These are phyloP conservation scores for Rhyacichthys aspro DNA, from an alignment of 2,797 vertebrate species.

Conservation along the genomic window DNA sequence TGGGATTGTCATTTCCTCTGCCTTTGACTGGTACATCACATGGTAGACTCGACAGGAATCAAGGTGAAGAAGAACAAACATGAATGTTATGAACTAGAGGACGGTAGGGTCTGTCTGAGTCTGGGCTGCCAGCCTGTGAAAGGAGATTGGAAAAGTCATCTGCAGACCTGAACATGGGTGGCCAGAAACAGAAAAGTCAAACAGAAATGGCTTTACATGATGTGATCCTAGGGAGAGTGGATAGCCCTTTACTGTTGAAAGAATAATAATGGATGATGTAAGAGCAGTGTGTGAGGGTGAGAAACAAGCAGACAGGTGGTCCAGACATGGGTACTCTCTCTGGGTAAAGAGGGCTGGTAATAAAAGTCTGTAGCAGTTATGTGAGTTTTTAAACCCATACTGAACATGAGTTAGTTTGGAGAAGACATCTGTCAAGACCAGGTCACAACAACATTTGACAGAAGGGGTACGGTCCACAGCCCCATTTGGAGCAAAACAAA, in stretches of 20 bases:
- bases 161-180: conserved; percentile 80
- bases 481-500: conserved; percentile 50
- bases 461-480: conserved; percentile 39
- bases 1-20: conserved; percentile 86
- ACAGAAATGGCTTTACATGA: conserved; percentile 80
- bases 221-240: conserved; percentile 57
- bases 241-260: conserved; percentile 70
- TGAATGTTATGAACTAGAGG: conserved; percentile 39
- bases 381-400: conserved; percentile 43
- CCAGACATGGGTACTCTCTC: conserved; percentile 36
- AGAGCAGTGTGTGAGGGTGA: conserved; percentile 43
- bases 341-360: conserved; percentile 59
- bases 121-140: conserved; percentile 60
- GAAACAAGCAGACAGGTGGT: conserved; percentile 59
- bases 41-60: conserved; percentile 80
- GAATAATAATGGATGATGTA: conserved; percentile 65
- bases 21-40: conserved; percentile 78
- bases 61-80: conserved; percentile 87
- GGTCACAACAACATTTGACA: conserved; percentile 32
- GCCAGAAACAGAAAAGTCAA: conserved; percentile 72
- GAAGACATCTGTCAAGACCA: conserved; percentile 36
- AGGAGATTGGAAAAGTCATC: conserved; percentile 89
- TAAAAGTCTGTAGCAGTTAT: conserved; percentile 46
- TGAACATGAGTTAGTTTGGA: conserved; percentile 31
- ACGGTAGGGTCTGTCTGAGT: conserved; percentile 40